Base-by-base conservation (phyloP, 1,140 invertebrate genomes). In the Conus ventricosus region DNA sequence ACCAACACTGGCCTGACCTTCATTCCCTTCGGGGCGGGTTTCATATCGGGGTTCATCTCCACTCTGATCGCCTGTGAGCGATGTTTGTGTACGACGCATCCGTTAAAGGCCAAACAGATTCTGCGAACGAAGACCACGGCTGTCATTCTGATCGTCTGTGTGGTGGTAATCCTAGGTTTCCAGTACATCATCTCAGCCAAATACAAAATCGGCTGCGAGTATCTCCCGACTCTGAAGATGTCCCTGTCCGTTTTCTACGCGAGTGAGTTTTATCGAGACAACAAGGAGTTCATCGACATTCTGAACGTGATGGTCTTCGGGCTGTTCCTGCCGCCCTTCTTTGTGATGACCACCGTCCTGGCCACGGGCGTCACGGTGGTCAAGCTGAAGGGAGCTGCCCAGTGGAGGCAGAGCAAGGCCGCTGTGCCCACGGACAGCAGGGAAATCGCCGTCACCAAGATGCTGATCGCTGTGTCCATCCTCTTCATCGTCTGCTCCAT, bases 391-490 rank as follows among this genome's bases (percentile, higher is more conserved):
- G n/a, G 71, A 20, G 71, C 71, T 23, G 71, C 71, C 71, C 20
- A 23, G 71, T 75, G 71, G 71, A 23, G 71, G 7, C 71, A 75
- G 71, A 20, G 13, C 11, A 75, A 11, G 71, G 71, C 71, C 20
- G 23, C 71, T 8, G 71, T 75, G 20, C 20, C 71, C 71, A 13
- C 55, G 82, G 53, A n/a, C 15, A 84, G 51, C 82, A 84, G 23
- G 53, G 82, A 84, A 5, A n/a, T 84, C n/a, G 53, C 82, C n/a
- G 51, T 84, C 27, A 84, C 82, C 10, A 87, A 87, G 54, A 87
- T 87, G 85, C 23, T 87, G 67, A 53, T 76, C 10, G 53, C 71
- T 15, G 53, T 78, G 1, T 87, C 85, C 39, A 53, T 76, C 17
- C 71, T 87, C 11, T 87, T 87, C 23, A 53, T 87, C 27, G 71